phyloP scores from a whole-genome alignment of 2,888 invertebrate genomes.

The Nymphalis urticae region DNA sequence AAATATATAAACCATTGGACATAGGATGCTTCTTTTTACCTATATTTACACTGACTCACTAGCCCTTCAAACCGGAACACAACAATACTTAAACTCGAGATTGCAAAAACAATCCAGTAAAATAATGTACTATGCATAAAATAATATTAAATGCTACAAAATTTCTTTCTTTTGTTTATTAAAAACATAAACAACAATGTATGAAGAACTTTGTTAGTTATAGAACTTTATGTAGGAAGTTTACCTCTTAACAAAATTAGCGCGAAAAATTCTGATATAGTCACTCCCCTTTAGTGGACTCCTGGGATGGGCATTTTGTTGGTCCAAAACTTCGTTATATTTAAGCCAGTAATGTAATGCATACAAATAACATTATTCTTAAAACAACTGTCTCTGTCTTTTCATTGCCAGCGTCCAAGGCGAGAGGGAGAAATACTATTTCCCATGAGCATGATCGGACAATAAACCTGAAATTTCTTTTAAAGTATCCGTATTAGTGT shows the following conservation, averaged over 20 bases:
- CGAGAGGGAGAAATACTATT: too few relatives aligned
- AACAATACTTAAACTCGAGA: too few relatives aligned
- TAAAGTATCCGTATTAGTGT: too few relatives aligned
- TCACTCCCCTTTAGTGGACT: conserved; percentile 1
- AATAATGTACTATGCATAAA: not conserved
- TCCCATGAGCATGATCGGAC: too few relatives aligned
- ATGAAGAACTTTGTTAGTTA: not conserved
- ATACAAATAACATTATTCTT: not conserved
- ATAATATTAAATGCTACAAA: not conserved
- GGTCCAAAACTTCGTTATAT: not conserved
- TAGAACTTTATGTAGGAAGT: conserved; percentile 7
- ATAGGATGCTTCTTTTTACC: too few relatives aligned
- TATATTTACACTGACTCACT: too few relatives aligned
- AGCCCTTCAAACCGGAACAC: too few relatives aligned
- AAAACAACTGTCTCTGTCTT: not conserved
- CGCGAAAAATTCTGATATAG: conserved; percentile 20
- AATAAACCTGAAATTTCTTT: too few relatives aligned
- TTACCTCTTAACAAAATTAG: conserved; percentile 19
- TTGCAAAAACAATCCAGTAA: not conserved
- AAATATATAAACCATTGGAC: too few relatives aligned
- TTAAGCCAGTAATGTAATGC: not conserved
- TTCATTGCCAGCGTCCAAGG: too few relatives aligned
- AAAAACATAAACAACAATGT: conserved; percentile 3
- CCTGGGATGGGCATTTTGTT: not conserved
- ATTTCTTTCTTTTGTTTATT: not conserved